These are phyloP conservation scores for Porites australiensis DNA, from an alignment of 64 coral and sea anemone genomes.

Conservation along the genomic window DNA sequence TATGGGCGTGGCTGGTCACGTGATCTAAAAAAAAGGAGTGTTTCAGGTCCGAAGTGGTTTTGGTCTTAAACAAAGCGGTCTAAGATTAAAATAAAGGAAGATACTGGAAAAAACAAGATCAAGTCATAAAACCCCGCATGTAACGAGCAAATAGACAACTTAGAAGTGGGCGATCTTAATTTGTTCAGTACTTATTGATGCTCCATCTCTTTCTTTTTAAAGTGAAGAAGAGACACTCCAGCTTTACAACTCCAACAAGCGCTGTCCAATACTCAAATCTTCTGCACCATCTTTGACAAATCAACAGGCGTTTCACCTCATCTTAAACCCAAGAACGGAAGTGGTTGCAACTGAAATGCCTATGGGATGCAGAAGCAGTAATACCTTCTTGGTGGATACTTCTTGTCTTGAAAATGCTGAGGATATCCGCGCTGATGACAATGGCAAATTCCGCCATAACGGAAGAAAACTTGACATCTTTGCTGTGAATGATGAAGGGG, in stretches of 20 bases:
- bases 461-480: neutral
- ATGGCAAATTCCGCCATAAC: slow-evolving; percentile 27
- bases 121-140: too few species aligned
- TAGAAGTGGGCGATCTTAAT: too few species aligned
- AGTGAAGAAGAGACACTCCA: slow-evolving; percentile 30
- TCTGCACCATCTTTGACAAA: slow-evolving; percentile 31
- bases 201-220: too few species aligned
- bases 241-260: slow-evolving; percentile 32
- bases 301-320: slow-evolving; percentile 25
- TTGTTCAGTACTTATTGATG: too few species aligned
- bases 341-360: slow-evolving; percentile 14
- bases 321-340: neutral
- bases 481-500: slow-evolving; percentile 37
- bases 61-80: too few species aligned
- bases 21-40: too few species aligned
- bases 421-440: slow-evolving; percentile 46
- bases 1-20: too few species aligned
- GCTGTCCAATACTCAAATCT: slow-evolving; percentile 44
- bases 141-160: too few species aligned
- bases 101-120: too few species aligned
- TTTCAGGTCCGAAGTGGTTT: too few species aligned
- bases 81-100: too few species aligned
- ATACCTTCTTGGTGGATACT: slow-evolving; percentile 46
- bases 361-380: slow-evolving; percentile 9
- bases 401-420: neutral